phyloP scores from a whole-genome alignment of 2,797 vertebrate species.

The Cyprinella venusta region DNA sequence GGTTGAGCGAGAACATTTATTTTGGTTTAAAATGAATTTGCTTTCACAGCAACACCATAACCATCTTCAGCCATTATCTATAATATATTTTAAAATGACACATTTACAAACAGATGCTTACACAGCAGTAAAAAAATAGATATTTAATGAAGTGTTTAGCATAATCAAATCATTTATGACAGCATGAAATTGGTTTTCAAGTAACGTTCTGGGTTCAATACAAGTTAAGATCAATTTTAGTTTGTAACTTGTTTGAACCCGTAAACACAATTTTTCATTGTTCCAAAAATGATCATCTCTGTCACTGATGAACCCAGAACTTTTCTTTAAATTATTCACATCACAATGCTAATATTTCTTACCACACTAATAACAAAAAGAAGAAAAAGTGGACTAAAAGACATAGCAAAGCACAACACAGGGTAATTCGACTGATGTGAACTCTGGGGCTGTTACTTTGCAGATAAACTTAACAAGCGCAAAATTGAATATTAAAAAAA shows the following conservation, averaged over 20 bases:
- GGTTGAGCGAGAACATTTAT: background rate
- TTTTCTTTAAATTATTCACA: background rate
- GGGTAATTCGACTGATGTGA: background rate
- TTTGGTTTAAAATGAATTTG: background rate
- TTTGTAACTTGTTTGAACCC: background rate
- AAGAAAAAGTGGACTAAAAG: background rate
- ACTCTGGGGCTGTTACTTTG: background rate
- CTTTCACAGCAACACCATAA: constrained; percentile 16
- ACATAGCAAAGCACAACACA: background rate
- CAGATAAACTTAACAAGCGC: background rate
- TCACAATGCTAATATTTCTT: background rate
- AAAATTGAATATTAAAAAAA: background rate
- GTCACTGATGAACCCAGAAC: background rate
- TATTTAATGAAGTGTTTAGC: background rate
- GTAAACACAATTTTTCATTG: background rate
- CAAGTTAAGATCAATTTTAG: constrained; percentile 3
- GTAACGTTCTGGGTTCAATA: background rate
- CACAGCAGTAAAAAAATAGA: background rate
- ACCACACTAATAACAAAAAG: background rate
- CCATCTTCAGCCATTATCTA: background rate
- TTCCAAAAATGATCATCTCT: background rate
- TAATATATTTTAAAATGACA: background rate
- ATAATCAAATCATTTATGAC: constrained; percentile 11
- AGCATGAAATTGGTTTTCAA: constrained; percentile 8
- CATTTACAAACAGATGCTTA: constrained; percentile 25